phyloP scores from a whole-genome alignment of 2,797 vertebrate species.

The Acanthurus leucopareius region DNA sequence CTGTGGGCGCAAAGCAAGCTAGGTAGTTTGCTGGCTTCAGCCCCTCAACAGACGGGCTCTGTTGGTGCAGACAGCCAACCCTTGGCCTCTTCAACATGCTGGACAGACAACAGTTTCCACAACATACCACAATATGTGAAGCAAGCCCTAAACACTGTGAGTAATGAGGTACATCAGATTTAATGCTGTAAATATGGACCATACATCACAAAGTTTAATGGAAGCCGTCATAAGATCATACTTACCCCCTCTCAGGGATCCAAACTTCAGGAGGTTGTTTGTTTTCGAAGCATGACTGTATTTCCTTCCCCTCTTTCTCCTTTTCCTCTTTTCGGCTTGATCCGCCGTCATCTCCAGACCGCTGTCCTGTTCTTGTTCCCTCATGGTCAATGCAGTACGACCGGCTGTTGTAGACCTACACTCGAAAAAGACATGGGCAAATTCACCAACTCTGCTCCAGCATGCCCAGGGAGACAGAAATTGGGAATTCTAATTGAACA shows the following conservation, averaged over 20 bases:
- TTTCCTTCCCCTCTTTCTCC: constrained; percentile 32
- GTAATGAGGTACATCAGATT: background rate
- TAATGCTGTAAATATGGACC: constrained; percentile 14
- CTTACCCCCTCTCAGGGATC: constrained; percentile 93
- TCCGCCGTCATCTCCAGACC: constrained; percentile 77
- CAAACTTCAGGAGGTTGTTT: constrained; percentile 86
- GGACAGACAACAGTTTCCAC: constrained; percentile 74
- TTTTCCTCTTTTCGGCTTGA: constrained; percentile 76
- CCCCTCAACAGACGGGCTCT: constrained; percentile 79
- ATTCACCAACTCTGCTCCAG: constrained; percentile 84
- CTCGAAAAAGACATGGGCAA: constrained; percentile 81
- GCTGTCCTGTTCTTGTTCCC: constrained; percentile 83
- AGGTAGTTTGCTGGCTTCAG: constrained; percentile 78
- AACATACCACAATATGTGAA: constrained; percentile 56
- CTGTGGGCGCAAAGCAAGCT: constrained; percentile 75
- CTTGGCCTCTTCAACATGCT: constrained; percentile 67
- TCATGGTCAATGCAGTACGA: constrained; percentile 80
- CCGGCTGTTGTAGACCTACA: constrained; percentile 90
- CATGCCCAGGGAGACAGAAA: constrained; percentile 82
- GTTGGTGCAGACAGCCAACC: constrained; percentile 75
- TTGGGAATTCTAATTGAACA: constrained; percentile 78
- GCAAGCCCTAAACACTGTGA: constrained; percentile 46
- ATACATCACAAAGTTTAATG: background rate
- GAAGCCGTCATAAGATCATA: constrained; percentile 32
- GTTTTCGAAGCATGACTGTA: constrained; percentile 83